A percentile compares a stretch with the other conserved stretches of the same genome.
Evolutionary conservation across 2,797 vertebrate species (phyloP).

Genomic region (Coluber constrictor): DNA sequence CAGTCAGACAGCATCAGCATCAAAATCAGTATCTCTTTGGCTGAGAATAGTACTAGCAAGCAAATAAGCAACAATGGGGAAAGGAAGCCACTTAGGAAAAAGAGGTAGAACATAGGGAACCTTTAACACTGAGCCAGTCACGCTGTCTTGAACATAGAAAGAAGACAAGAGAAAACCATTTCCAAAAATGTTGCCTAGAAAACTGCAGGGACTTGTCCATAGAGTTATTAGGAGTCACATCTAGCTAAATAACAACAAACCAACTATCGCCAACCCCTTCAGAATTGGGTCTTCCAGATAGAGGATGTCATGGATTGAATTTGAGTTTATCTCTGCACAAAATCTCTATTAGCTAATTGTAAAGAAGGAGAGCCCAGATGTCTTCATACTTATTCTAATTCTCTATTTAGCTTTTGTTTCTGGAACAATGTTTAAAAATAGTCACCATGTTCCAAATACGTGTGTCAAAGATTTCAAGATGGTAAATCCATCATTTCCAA

Average conservation of each 20-base stretch:
- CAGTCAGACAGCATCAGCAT: background rate
- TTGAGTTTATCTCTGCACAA: background rate
- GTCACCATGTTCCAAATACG: background rate
- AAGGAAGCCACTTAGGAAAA: background rate
- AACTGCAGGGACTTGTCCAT: background rate
- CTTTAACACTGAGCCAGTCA: background rate
- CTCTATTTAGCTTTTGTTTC: background rate
- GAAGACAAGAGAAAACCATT: background rate
- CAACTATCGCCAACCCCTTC: background rate
- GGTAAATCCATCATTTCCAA: background rate
- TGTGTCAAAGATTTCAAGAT: background rate
- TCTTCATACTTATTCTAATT: background rate
- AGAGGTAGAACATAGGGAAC: background rate
- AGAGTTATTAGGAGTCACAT: background rate
- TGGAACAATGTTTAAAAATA: background rate
- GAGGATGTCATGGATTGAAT: background rate
- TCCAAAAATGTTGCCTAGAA: background rate
- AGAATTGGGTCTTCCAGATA: background rate
- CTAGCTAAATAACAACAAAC: background rate
- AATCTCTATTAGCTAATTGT: background rate
- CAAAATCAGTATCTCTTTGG: background rate
- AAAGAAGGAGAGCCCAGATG: background rate
- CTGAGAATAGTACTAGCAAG: background rate
- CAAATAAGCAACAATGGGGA: background rate
- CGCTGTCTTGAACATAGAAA: background rate